Evolutionary conservation across 2,113 vertebrate species (phyloP).

Genomic region (Chlamydotis undulata): DNA sequence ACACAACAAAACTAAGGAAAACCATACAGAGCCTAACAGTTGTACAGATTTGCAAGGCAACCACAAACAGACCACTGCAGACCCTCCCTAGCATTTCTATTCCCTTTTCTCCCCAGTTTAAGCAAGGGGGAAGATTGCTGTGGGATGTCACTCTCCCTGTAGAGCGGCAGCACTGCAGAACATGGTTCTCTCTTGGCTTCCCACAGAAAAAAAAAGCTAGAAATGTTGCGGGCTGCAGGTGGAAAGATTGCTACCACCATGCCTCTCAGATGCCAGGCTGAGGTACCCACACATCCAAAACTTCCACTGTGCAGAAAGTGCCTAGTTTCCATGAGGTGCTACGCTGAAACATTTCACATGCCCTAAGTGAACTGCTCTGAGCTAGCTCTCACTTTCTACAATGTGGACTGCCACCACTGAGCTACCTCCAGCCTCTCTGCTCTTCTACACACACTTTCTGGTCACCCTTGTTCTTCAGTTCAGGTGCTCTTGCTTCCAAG

Average conservation of each 20-base stretch:
- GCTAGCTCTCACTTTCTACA: not conserved
- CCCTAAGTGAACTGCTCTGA: not conserved
- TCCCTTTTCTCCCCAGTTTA: not conserved
- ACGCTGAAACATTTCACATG: not conserved
- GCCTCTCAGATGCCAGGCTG: not conserved
- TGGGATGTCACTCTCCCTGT: not conserved
- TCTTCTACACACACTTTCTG: too few species aligned
- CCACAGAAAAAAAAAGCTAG: not conserved
- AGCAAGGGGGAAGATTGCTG: not conserved
- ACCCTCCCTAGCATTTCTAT: not conserved
- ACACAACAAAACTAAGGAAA: not conserved
- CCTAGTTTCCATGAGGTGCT: not conserved
- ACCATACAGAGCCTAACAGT: not conserved
- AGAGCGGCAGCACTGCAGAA: not conserved
- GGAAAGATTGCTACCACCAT: not conserved
- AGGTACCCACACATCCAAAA: not conserved
- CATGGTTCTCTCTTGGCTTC: not conserved
- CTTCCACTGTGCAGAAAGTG: not conserved
- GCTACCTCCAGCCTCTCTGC: accelerated
- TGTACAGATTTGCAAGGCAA: not conserved
- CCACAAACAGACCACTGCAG: not conserved
- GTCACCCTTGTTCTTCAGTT: too few species aligned
- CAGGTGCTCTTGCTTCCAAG: not conserved
- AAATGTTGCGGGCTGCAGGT: not conserved
- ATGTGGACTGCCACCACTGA: accelerated